phyloP scores from a whole-genome alignment of 92 coral and sea anemone genomes.

The Umimayanthus kanabou region DNA sequence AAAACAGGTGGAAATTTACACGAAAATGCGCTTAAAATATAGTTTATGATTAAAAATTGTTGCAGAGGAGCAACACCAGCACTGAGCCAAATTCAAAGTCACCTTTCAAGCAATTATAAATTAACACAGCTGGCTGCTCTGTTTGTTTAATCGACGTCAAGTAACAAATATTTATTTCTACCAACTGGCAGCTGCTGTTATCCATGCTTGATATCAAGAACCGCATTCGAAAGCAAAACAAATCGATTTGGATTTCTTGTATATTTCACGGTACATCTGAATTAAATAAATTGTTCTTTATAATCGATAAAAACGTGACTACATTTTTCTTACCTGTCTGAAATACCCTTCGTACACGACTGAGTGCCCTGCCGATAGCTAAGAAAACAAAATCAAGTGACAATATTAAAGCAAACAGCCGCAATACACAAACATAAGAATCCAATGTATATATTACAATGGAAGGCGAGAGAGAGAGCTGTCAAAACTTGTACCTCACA shows the following conservation, averaged over 20 bases:
- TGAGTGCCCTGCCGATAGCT: slow-evolving; percentile 98
- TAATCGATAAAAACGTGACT: background rate
- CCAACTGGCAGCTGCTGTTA: background rate
- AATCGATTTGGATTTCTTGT: background rate
- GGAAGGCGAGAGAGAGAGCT: background rate
- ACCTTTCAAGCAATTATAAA: background rate
- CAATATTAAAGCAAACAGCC: background rate
- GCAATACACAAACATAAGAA: background rate
- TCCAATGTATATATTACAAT: background rate
- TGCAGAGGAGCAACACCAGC: too few relatives aligned
- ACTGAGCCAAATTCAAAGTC: background rate
- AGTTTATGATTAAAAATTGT: too few relatives aligned
- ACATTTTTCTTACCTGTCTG: slow-evolving; percentile 78
- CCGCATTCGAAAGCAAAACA: background rate
- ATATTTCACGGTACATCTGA: background rate
- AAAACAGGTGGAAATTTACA: too few relatives aligned
- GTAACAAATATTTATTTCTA: too few relatives aligned
- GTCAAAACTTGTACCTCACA: background rate
- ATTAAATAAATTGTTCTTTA: background rate
- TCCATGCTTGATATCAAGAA: background rate
- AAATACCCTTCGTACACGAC: slow-evolving; percentile 88
- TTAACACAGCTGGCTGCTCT: background rate
- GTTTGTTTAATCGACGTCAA: background rate
- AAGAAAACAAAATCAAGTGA: slow-evolving; percentile 21
- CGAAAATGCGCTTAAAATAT: too few relatives aligned